phyloP scores from a whole-genome alignment of 2,113 vertebrate genomes.

The Crypturellus undulatus region DNA sequence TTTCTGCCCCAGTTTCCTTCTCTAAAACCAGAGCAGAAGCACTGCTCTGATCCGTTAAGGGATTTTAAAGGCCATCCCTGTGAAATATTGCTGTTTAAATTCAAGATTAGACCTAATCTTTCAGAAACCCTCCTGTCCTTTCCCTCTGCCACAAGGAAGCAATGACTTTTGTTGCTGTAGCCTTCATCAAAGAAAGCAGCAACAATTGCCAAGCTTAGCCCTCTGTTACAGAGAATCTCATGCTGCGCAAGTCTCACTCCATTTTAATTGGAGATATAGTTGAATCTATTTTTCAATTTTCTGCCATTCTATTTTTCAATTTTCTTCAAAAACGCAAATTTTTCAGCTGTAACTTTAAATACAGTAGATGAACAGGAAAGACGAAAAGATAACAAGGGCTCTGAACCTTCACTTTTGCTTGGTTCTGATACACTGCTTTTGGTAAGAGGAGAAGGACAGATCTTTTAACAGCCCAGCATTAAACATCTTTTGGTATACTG shows the following conservation, averaged over 20 bases:
- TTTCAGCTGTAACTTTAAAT: background rate
- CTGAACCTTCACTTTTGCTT: background rate
- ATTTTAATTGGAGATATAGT: background rate
- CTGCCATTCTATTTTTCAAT: too few relatives aligned
- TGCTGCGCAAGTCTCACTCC: background rate
- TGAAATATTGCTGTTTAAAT: background rate
- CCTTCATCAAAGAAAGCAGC: background rate
- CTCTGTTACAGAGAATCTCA: rapidly evolving
- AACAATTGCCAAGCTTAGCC: background rate
- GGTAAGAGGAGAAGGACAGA: background rate
- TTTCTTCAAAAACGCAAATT: background rate
- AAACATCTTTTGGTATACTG: background rate
- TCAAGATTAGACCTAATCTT: slow-evolving; percentile 5
- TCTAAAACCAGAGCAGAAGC: background rate
- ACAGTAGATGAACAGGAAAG: background rate
- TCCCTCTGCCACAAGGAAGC: background rate
- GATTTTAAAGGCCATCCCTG: background rate
- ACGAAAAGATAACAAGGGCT: background rate
- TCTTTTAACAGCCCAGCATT: background rate
- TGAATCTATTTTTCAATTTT: background rate
- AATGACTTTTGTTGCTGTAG: background rate
- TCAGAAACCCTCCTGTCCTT: background rate
- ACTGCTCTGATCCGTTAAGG: background rate
- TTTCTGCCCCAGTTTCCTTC: slow-evolving; percentile 3
- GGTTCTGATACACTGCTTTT: background rate